These are phyloP conservation scores for Lycaon pictus DNA, from an alignment of 2,113 vertebrate genomes.

Conservation along the genomic window DNA sequence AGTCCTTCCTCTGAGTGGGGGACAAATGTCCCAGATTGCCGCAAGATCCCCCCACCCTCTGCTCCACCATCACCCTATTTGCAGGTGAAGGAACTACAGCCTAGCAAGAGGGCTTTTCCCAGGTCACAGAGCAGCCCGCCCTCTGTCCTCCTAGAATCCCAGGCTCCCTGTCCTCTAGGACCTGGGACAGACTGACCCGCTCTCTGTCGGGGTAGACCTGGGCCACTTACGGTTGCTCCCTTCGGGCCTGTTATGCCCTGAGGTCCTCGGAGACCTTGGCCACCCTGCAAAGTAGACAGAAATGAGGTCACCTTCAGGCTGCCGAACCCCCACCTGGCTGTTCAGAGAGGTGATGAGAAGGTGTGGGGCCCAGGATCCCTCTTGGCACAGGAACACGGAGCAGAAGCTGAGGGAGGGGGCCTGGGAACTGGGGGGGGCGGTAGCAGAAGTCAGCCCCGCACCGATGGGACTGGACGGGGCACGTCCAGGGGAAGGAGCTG, in stretches of 20 bases:
- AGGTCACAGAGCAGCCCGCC: neutral
- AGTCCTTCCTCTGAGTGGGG: neutral
- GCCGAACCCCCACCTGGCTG: neutral
- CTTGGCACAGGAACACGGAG: neutral
- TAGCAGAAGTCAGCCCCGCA: neutral
- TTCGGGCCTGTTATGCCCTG: slow-evolving; percentile 95
- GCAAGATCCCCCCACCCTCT: neutral
- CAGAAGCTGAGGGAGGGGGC: neutral
- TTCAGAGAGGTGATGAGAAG: neutral
- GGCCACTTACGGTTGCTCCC: slow-evolving; percentile 93
- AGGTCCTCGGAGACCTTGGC: slow-evolving; percentile 91
- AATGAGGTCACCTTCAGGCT: neutral
- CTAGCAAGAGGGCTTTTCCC: neutral
- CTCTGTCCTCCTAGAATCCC: neutral
- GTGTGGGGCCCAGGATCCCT: neutral
- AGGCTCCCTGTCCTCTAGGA: neutral
- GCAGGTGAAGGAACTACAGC: neutral
- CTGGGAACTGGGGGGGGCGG: neutral
- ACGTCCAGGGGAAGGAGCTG: neutral
- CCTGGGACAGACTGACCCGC: neutral
- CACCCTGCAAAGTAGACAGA: slow-evolving; percentile 87
- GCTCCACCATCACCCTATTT: neutral
- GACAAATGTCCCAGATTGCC: neutral
- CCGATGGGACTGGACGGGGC: neutral
- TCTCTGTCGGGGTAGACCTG: neutral